These are phyloP conservation scores for Agelastica alni DNA, from an alignment of 2,888 invertebrate species.

Conservation along the genomic window DNA sequence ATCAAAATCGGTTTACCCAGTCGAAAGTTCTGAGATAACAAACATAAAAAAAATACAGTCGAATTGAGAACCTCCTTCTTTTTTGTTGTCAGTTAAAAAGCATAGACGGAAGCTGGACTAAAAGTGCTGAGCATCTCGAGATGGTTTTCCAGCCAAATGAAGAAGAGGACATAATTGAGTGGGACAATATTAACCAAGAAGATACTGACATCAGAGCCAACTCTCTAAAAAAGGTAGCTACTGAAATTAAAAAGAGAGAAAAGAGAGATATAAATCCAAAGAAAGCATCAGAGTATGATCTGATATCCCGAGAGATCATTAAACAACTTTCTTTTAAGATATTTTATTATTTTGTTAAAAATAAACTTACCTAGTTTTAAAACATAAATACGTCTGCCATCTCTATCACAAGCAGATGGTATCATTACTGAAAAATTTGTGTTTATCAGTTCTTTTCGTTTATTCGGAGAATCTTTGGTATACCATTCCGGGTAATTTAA, in stretches of 20 bases:
- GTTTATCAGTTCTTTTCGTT: constrained; percentile 5
- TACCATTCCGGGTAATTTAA: constrained; percentile 7
- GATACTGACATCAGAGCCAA: background rate
- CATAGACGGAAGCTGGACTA: too few relatives aligned
- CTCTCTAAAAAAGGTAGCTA: background rate
- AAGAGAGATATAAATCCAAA: too few relatives aligned
- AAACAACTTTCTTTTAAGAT: background rate
- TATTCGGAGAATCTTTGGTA: constrained; percentile 2
- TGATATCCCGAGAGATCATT: background rate
- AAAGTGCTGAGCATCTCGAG: too few relatives aligned
- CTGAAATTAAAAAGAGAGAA: background rate
- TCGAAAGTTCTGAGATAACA: too few relatives aligned
- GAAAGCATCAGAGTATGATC: too few relatives aligned
- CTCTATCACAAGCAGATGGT: constrained; percentile 9
- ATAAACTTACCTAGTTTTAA: constrained; percentile 9
- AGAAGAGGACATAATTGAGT: background rate
- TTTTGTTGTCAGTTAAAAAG: too few relatives aligned
- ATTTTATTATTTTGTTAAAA: too few relatives aligned
- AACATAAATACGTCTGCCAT: constrained; percentile 7
- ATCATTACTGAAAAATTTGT: background rate
- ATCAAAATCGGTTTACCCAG: too few relatives aligned
- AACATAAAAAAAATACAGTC: too few relatives aligned
- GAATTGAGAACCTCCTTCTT: too few relatives aligned
- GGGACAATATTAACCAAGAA: background rate
- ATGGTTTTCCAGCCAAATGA: too few relatives aligned